phyloP scores from a whole-genome alignment of 2,888 invertebrate species.

The Automeris io region DNA sequence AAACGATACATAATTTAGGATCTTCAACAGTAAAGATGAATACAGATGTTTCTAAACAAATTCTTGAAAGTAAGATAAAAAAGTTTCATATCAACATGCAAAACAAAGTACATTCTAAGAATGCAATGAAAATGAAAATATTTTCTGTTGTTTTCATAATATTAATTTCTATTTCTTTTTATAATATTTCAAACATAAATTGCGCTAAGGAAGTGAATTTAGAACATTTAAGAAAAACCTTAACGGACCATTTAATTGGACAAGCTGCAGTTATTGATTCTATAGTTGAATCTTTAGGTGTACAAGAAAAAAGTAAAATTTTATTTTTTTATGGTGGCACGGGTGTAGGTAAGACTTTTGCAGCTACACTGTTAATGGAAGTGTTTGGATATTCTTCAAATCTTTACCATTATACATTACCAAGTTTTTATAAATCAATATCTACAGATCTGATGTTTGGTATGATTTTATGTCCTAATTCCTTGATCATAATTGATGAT shows the following conservation, averaged over 20 bases:
- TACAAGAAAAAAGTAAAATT: slow-evolving; percentile 37
- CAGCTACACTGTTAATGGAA: slow-evolving; percentile 46
- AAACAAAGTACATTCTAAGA: slow-evolving; percentile 16
- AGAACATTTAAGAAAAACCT: slow-evolving; percentile 23
- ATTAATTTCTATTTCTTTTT: slow-evolving; percentile 30
- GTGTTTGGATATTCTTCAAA: slow-evolving; percentile 42
- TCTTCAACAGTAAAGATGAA: background rate
- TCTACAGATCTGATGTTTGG: slow-evolving; percentile 50
- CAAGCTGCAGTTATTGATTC: slow-evolving; percentile 40
- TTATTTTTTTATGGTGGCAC: slow-evolving; percentile 61
- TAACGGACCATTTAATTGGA: slow-evolving; percentile 46
- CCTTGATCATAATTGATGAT: slow-evolving; percentile 56
- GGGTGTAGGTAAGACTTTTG: slow-evolving; percentile 64
- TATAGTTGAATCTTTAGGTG: slow-evolving; percentile 37
- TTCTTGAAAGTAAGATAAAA: slow-evolving; percentile 19
- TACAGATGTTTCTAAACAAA: background rate
- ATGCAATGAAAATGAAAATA: slow-evolving; percentile 15
- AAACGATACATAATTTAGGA: slow-evolving; percentile 6
- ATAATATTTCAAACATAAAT: slow-evolving; percentile 32
- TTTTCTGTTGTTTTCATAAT: slow-evolving; percentile 20
- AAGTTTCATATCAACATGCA: slow-evolving; percentile 33
- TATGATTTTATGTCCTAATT: slow-evolving; percentile 45
- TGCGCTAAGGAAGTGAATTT: slow-evolving; percentile 42
- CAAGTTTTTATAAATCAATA: slow-evolving; percentile 45
- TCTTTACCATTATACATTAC: slow-evolving; percentile 63